Base-by-base conservation (phyloP, 2,888 invertebrate species). In the Euplagia quadripunctaria region DNA sequence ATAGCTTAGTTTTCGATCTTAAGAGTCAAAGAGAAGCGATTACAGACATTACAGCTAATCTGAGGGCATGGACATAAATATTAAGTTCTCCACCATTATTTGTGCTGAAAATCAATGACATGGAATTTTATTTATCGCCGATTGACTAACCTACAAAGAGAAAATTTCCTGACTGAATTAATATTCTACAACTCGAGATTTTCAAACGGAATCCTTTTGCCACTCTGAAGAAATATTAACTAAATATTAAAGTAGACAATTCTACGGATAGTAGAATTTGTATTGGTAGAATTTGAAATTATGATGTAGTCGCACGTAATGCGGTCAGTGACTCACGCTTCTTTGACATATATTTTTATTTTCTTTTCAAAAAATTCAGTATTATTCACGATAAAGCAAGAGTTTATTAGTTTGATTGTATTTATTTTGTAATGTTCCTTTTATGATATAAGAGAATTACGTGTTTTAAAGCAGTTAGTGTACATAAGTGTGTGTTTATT, bases 291-390 rank as follows among this genome's bases (percentile, higher is more conserved):
- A 76, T 79, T 77, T 70, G 65, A 9, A 74, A 64, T 43, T 73
- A 71, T 41, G 20, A 67, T 8, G 68, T 72, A 69, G 85, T 84
- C 84, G 79, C 75, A 73, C 69, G 70, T 73, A 63, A 73, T 81
- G 79, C 82, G 82, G 83, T 83, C 84, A 83, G 82, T 87, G 85
- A 87, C 85, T 87, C 87, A 87, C 82, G 81, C 79, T 79, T 78
- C 74, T 79, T 79, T 78, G 74, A 81, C 74, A 74, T 77, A 74
- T 80, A 81, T 78, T 85, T 85, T 83, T 83, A 83, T 81, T 86
- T 84, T 87, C 80, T 85, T 87, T 84, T 81, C 75, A 82, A 81
- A 80, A 77, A 80, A 78, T 78, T 73, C 81, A 79, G 79, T 80
- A 79, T 73, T 78, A 81, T 69, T 83, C 78, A 79, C 77, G 31